Evolutionary conservation across 2,797 vertebrate species (phyloP).

Genomic region (Oceanodroma leucorhoa): DNA sequence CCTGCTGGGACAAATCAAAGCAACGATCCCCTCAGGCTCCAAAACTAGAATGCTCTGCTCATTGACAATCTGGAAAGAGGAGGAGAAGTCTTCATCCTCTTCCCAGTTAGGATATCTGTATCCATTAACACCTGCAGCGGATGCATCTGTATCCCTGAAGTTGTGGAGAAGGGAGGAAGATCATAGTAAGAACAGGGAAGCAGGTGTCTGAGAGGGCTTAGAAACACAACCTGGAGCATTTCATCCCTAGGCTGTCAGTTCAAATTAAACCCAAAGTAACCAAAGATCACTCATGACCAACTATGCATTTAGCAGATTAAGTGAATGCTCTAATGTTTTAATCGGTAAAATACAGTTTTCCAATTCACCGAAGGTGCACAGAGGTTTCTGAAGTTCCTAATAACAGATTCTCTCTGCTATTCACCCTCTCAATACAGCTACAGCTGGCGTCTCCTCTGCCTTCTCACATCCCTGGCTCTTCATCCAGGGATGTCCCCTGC

Average conservation of each 20-base stretch:
- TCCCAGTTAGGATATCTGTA: not conserved
- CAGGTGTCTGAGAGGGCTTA: not conserved
- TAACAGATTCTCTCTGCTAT: not conserved
- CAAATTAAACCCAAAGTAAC: not conserved
- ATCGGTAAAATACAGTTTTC: not conserved
- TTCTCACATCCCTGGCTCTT: not conserved
- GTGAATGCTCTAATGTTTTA: not conserved
- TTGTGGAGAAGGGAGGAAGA: not conserved
- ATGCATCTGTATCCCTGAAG: not conserved
- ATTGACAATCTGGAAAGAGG: not conserved
- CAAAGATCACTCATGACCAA: not conserved
- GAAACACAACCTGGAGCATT: not conserved
- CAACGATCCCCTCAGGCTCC: not conserved
- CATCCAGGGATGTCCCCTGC: not conserved
- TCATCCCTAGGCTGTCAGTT: not conserved
- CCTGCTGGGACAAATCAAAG: not conserved
- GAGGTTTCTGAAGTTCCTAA: not conserved
- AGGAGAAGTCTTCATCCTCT: not conserved
- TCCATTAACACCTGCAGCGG: not conserved
- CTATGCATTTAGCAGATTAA: not conserved
- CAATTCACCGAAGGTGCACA: not conserved
- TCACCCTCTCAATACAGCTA: not conserved
- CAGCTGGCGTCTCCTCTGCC: not conserved
- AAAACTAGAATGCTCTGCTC: not conserved
- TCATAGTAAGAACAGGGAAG: not conserved